Conservation (phyloP, 2,888 invertebrate genomes). For the Papilio elwesi region DNA sequence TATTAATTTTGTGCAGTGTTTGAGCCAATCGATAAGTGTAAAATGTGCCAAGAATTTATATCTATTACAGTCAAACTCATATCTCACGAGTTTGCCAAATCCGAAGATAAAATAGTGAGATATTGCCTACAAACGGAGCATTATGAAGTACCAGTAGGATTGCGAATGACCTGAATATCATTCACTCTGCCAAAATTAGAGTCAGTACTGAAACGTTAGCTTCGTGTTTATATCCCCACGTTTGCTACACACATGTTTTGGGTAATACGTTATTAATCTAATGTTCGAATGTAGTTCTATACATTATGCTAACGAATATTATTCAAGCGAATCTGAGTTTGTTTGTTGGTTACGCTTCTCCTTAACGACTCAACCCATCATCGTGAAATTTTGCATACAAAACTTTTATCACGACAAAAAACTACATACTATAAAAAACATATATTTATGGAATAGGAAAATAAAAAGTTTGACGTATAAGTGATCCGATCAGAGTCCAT, state of each 20-base stretch:
- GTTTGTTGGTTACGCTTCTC: no score
- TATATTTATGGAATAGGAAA: no score
- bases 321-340: no score
- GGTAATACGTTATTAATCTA: slow-evolving; percentile 33
- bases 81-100: slow-evolving; percentile 19
- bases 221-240: slow-evolving; percentile 49
- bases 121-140: slow-evolving; percentile 37
- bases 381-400: no score
- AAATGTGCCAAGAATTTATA: slow-evolving; percentile 20
- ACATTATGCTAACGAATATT: background rate
- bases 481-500: no score
- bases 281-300: background rate
- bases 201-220: slow-evolving; percentile 55
- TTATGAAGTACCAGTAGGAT: slow-evolving; percentile 55
- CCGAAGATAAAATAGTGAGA: slow-evolving; percentile 30
- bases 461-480: no score
- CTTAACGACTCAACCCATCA: no score
- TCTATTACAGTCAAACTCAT: slow-evolving; percentile 8
- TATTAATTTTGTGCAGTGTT: slow-evolving; percentile 14
- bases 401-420: no score
- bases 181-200: slow-evolving; percentile 68
- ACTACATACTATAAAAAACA: no score
- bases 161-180: slow-evolving; percentile 70
- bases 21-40: background rate
- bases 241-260: slow-evolving; percentile 37